phyloP scores from a whole-genome alignment of 2,797 vertebrate species.

The Amniataba percoides region DNA sequence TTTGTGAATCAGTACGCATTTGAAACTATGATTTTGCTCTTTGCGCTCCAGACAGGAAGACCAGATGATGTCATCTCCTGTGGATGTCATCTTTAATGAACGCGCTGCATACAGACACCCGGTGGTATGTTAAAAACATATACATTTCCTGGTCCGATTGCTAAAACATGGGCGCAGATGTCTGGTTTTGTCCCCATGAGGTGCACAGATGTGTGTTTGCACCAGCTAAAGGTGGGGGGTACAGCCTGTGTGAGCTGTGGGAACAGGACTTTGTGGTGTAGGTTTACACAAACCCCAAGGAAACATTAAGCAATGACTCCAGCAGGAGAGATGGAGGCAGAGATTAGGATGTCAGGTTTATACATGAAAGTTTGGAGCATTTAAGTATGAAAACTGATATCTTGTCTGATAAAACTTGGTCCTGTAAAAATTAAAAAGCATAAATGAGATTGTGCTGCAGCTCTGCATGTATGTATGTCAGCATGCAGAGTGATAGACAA shows the following conservation, averaged over 20 bases:
- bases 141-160: constrained; percentile 31
- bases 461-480: constrained; percentile 16
- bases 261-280: constrained; percentile 60
- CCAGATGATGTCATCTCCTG: constrained; percentile 59
- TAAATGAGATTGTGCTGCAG: constrained; percentile 6
- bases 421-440: constrained; percentile 31
- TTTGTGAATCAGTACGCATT: constrained; percentile 20
- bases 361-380: constrained; percentile 20
- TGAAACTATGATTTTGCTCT: constrained; percentile 54
- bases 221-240: constrained; percentile 25
- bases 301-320: constrained; percentile 46
- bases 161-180: constrained; percentile 60
- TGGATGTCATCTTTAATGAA: constrained; percentile 57
- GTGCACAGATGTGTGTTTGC: constrained; percentile 43
- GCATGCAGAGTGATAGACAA: not conserved
- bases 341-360: constrained; percentile 43
- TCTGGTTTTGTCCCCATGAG: constrained; percentile 55
- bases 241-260: constrained; percentile 54
- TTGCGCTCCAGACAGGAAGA: constrained; percentile 63
- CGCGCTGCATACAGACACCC: constrained; percentile 11
- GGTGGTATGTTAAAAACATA: constrained; percentile 66
- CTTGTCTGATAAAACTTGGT: constrained; percentile 20
- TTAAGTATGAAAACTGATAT: constrained; percentile 28
- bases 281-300: constrained; percentile 56
- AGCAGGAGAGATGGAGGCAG: constrained; percentile 39